Conservation (phyloP, 2,888 invertebrate species). For the Merodon equestris region DNA sequence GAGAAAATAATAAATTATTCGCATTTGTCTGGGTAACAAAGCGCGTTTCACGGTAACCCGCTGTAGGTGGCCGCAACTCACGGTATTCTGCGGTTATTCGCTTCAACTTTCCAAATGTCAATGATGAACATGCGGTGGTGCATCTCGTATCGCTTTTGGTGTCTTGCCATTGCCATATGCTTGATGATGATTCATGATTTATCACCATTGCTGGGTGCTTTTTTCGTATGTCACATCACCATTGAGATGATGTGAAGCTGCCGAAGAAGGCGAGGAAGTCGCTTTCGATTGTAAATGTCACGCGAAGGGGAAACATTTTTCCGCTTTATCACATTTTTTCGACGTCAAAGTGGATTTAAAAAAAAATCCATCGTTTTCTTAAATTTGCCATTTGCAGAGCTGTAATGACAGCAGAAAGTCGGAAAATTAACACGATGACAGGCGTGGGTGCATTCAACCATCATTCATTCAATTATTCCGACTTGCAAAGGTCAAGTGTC, state of each 20-base stretch:
- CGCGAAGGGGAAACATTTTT: not conserved
- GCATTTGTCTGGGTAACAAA: slow-evolving; percentile 19
- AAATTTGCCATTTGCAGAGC: not conserved
- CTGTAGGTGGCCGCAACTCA: not conserved
- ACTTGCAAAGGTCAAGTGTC: no score
- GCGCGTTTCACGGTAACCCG: not conserved
- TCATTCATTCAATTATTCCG: no score
- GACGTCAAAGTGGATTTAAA: slow-evolving; percentile 53
- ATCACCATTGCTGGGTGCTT: slow-evolving; percentile 23
- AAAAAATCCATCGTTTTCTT: slow-evolving; percentile 14
- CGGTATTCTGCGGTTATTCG: slow-evolving; percentile 6
- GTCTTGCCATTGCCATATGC: slow-evolving; percentile 25
- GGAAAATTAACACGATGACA: no score
- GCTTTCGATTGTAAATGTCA: slow-evolving; percentile 46
- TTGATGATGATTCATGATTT: slow-evolving; percentile 35
- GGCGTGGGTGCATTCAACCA: no score
- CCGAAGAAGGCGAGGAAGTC: slow-evolving; percentile 53
- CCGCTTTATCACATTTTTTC: slow-evolving; percentile 51
- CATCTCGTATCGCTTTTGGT: slow-evolving; percentile 22
- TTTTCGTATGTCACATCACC: slow-evolving; percentile 33
- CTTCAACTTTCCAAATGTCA: slow-evolving; percentile 63
- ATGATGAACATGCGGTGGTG: slow-evolving; percentile 41
- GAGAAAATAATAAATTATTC: slow-evolving; percentile 52
- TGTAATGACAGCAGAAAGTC: no score
- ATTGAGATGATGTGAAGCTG: slow-evolving; percentile 48